A percentile compares a stretch with the other conserved stretches of the same genome.
Evolutionary conservation across 2,797 vertebrate genomes (phyloP).

Genomic region (Esox lucius): DNA sequence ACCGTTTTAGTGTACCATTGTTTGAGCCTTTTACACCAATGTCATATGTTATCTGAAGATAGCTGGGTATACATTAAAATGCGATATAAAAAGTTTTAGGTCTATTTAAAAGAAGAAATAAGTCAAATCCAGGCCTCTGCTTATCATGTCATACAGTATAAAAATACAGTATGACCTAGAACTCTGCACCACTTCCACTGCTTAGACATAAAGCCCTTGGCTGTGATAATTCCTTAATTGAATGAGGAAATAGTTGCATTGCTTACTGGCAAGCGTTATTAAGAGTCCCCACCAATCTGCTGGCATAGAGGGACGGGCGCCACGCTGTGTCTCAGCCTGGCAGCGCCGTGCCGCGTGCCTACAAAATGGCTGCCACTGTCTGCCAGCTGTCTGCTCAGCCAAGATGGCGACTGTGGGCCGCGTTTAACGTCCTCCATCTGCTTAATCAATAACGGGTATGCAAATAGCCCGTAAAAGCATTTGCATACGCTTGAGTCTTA

Average conservation of each 20-base stretch:
- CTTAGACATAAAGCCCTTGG: conserved; percentile 43
- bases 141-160: neutral
- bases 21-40: neutral
- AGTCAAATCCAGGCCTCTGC: conserved; percentile 14
- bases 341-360: conserved; percentile 53
- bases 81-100: neutral
- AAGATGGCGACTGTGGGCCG: conserved; percentile 70
- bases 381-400: conserved; percentile 75
- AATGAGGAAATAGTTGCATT: conserved; percentile 52
- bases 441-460: conserved; percentile 73
- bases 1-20: conserved; percentile 2
- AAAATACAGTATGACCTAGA: conserved; percentile 1
- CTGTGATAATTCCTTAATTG: conserved; percentile 60
- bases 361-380: conserved; percentile 80
- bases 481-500: conserved; percentile 67
- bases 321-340: conserved; percentile 65
- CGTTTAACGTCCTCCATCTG: conserved; percentile 73
- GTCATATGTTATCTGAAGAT: neutral
- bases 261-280: conserved; percentile 20
- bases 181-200: conserved; percentile 45
- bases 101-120: neutral
- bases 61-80: neutral
- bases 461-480: conserved; percentile 79
- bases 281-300: conserved; percentile 62
- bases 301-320: conserved; percentile 65